phyloP scores from a whole-genome alignment of 2,797 vertebrate species.

The Octomys mimax region DNA sequence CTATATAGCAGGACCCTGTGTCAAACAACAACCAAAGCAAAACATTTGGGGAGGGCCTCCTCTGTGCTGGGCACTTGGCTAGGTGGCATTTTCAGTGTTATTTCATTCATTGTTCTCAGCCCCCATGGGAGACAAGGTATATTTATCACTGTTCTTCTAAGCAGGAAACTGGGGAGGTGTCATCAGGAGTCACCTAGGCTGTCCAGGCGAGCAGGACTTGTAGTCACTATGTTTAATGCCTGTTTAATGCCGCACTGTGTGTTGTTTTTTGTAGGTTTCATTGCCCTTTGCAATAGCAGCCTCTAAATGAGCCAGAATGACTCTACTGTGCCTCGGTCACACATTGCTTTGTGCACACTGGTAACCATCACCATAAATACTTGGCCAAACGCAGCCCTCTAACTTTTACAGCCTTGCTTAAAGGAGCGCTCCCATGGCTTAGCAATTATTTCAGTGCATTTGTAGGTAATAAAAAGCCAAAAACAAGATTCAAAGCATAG shows the following conservation, averaged over 20 bases:
- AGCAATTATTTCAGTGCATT: not conserved
- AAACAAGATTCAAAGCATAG: not conserved
- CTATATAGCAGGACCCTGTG: not conserved
- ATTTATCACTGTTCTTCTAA: not conserved
- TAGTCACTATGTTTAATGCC: not conserved
- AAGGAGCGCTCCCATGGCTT: not conserved
- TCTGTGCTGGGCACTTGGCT: not conserved
- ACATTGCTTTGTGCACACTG: not conserved
- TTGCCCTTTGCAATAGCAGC: not conserved
- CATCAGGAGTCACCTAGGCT: not conserved
- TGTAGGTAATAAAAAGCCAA: not conserved
- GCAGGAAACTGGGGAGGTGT: not conserved
- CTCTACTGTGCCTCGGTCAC: not conserved
- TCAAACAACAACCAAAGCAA: not conserved
- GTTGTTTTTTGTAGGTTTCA: not conserved
- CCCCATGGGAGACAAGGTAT: not conserved
- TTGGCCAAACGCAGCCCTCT: constrained; percentile 6
- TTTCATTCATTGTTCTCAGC: not conserved
- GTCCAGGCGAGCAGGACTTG: not conserved
- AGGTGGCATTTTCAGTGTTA: not conserved
- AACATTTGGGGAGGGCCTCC: not conserved
- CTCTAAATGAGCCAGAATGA: not conserved
- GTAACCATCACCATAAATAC: not conserved
- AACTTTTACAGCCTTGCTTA: not conserved
- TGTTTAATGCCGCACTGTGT: not conserved